Base-by-base conservation (phyloP, 2,113 vertebrate genomes). In the Phalacrocorax carbo region DNA sequence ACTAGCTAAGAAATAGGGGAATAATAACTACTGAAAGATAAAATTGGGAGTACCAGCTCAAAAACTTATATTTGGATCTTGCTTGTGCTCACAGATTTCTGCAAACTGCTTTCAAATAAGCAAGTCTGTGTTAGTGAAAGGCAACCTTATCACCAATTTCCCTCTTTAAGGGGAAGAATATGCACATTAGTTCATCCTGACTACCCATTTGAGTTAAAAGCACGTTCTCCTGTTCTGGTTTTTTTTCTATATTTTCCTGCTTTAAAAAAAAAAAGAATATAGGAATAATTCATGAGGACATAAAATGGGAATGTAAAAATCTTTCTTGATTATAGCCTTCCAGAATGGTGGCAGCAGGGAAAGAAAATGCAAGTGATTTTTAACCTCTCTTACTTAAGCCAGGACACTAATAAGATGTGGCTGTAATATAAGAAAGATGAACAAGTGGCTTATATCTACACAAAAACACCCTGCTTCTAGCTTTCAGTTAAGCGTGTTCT, bases 401-500 rank as follows among this genome's bases (percentile, higher is more conserved):
- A 78, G 21, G 20, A 92, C 23, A 40, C 21, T 66, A 85, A 78
- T 42, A 75, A 78, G 51, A 21, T 34, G 10, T 29, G 15, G 34
- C 7, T 49, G 6, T 57, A 87, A 44, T 4, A 68, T 5, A 38
- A 87, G 25, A 79, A 42, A 26, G 34, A 58, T 5, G 5, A 3
- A 42, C 38, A 73, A 75, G 15, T 73, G 18, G 18, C 17, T 89
- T 81, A 49, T 32, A 29, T 12, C 17, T 71, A 57, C 58, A 34
- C 18, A 85, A 78, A 48, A 55, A 10, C 11, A 14, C 6, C 21
- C 7, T 55, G 55, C 34, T 52, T 92, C 14, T 58, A 96, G 52
- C 64, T 95, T 95, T 88, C 73, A 93, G 57, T 91, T 91, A 69
- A 77, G 72, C 80, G 55, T 57, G 5, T 89, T 80, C 34, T 61